Percentiles rank a stretch among this genome's conserved stretches.
Conservation (phyloP, 2,888 invertebrate species). For the Calameuta pallipes region DNA sequence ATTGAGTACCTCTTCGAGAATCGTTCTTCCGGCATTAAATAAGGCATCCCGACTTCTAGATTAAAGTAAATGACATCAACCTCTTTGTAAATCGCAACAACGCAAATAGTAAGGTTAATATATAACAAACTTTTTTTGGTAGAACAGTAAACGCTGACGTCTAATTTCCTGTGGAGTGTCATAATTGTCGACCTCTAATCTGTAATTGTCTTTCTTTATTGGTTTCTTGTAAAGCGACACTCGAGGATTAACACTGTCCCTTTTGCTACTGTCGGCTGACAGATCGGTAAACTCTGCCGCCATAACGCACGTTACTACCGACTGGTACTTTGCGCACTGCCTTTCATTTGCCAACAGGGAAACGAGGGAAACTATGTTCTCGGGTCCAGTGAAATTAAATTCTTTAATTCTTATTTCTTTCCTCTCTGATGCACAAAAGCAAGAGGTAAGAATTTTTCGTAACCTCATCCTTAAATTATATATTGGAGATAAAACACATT, state of each 20-base stretch:
- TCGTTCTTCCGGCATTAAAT: conserved; percentile 65
- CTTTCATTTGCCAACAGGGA: not conserved
- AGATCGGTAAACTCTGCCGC: not conserved
- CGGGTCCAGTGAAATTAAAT: no score
- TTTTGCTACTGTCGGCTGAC: conserved; percentile 1
- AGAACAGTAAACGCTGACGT: conserved; percentile 49
- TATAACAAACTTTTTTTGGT: conserved; percentile 55
- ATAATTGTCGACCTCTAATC: conserved; percentile 46
- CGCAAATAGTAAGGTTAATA: conserved; percentile 2
- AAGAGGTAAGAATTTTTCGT: not conserved
- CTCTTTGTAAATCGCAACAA: conserved; percentile 8
- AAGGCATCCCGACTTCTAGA: conserved; percentile 51
- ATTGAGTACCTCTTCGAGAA: conserved; percentile 60
- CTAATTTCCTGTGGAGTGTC: conserved; percentile 59
- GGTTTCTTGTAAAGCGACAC: conserved; percentile 57
- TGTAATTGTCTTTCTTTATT: conserved; percentile 54
- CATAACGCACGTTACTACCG: not conserved
- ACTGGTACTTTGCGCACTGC: not conserved
- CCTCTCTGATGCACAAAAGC: not conserved
- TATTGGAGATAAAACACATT: not conserved
- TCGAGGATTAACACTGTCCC: conserved; percentile 25
- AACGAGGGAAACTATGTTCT: not conserved
- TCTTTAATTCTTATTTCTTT: no score
- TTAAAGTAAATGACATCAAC: conserved; percentile 6
- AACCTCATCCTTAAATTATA: no score